A percentile compares a stretch with the other conserved stretches of the same genome.
Conservation (phyloP, 2,113 vertebrate genomes). For the Dicrurus megarhynchus region DNA sequence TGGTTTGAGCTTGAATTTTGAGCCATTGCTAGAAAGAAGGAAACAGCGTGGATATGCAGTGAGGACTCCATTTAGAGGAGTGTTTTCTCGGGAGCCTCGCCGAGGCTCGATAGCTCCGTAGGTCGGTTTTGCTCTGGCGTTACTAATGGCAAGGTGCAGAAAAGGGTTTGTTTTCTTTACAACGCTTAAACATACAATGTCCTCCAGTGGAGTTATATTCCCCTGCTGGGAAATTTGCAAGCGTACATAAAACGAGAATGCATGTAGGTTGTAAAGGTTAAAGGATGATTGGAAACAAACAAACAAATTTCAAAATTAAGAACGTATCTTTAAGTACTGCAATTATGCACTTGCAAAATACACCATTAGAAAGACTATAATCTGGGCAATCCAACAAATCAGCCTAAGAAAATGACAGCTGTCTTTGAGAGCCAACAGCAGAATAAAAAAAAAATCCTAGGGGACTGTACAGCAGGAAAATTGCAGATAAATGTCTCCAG, state of each 20-base stretch:
- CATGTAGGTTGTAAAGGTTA: neutral
- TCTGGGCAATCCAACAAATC: neutral
- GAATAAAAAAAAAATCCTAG: neutral
- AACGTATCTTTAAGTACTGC: accelerated
- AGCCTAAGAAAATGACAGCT: neutral
- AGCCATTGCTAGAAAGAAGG: neutral
- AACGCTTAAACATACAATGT: accelerated
- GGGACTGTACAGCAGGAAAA: neutral
- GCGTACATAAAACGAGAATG: accelerated
- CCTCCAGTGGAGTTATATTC: neutral
- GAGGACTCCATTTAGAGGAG: accelerated
- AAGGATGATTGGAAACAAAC: neutral
- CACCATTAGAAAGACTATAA: accelerated
- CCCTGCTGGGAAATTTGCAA: neutral
- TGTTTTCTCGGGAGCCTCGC: neutral
- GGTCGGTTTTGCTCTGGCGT: neutral
- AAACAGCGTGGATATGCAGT: neutral
- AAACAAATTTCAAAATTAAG: neutral
- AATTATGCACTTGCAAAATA: neutral
- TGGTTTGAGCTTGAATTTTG: neutral
- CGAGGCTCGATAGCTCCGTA: accelerated
- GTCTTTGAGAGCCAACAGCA: neutral
- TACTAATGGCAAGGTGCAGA: neutral
- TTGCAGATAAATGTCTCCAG: neutral
- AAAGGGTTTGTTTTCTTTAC: neutral